phyloP scores from a whole-genome alignment of 2,113 vertebrate species.

The Vireo altiloquus region DNA sequence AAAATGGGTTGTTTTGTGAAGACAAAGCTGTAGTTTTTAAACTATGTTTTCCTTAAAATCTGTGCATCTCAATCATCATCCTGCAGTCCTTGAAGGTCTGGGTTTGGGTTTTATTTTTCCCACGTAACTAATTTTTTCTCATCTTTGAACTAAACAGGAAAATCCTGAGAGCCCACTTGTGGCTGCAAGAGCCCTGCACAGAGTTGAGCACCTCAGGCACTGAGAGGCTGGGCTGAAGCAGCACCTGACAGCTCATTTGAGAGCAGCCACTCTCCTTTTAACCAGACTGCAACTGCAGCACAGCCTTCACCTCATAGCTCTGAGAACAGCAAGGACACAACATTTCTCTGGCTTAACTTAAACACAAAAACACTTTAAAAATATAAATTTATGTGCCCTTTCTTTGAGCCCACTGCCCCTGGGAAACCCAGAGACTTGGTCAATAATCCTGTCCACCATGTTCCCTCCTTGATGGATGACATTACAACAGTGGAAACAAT shows the following conservation, averaged over 20 bases:
- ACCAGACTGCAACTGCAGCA: background rate
- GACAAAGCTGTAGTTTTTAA: background rate
- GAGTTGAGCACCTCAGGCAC: background rate
- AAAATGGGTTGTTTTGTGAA: background rate
- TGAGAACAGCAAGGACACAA: background rate
- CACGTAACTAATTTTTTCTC: background rate
- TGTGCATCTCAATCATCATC: background rate
- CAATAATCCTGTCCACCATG: background rate
- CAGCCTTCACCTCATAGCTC: background rate
- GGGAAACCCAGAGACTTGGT: background rate
- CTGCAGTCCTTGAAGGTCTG: background rate
- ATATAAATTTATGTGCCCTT: background rate
- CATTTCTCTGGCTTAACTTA: background rate
- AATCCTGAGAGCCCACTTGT: background rate
- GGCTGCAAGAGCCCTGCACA: background rate
- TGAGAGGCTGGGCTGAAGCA: background rate
- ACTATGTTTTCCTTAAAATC: background rate
- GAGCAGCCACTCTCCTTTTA: background rate
- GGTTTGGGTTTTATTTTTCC: background rate
- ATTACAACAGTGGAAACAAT: background rate
- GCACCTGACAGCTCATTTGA: accelerated
- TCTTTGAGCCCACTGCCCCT: background rate
- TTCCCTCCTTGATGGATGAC: background rate
- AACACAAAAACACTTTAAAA: background rate
- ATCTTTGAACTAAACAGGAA: background rate